Evolutionary conservation across 2,888 invertebrate genomes (phyloP), one percentile per base, ranked within the genome.

Genomic region (Cordilura impudica): DNA sequence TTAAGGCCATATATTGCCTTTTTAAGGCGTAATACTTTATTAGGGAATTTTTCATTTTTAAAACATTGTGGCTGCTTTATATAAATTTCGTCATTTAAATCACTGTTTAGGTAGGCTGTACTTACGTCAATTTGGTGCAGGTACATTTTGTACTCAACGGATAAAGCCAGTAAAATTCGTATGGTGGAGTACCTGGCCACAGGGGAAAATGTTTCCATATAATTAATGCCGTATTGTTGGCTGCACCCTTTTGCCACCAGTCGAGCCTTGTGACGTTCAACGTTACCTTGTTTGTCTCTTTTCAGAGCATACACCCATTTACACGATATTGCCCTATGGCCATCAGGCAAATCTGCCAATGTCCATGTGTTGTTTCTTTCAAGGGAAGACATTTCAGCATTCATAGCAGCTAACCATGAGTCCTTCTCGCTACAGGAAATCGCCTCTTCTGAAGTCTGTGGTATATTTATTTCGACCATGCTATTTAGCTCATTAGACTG

Each of bases 101-200:
- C 21, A n/a, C n/a, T 65, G 39, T 73, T 54, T 26, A 73, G 35
- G 47, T 65, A 73, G 12, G 56, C 49, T 12, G 39, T 49, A 29
- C 19, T 14, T n/a, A n/a, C n/a, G n/a, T 51, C 21, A 14, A n/a
- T n/a, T n/a, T n/a, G n/a, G n/a, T n/a, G n/a, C n/a, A n/a, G n/a
- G n/a, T n/a, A n/a, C n/a, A n/a, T n/a, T n/a, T n/a, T n/a, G n/a
- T n/a, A n/a, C n/a, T n/a, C n/a, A n/a, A 78, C 53, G 1, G 70
- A 58, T 2, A 73, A n/a, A 3, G 73, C 69, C 39, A 78, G 54
- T 10, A 78, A 29, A 10, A 63, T 14, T 4, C 73, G 54, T 12
- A 78, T 69, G 19, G 78, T 67, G 10, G 72, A 35, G 23, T 78
- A 72, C 7, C 61, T 47, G 0, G 54, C 69, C 23, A 76, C 66